Evolutionary conservation across 2,888 invertebrate species (phyloP).

Genomic region (Hypselothyrea guttata): DNA sequence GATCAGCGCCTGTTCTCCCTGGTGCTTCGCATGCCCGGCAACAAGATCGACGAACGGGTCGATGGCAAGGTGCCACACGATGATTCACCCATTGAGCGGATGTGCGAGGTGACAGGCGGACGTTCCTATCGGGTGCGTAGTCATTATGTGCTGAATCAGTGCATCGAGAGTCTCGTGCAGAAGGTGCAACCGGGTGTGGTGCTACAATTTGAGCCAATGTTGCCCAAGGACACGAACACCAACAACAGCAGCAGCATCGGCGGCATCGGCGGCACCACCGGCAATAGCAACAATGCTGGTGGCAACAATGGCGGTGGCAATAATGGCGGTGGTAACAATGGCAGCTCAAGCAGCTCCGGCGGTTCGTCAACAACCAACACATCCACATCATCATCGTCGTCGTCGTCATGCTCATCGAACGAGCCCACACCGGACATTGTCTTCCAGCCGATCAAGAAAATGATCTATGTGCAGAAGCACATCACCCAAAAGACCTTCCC

Average conservation of each 20-base stretch:
- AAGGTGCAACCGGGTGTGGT: constrained; percentile 99
- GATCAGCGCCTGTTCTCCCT: constrained; percentile 98
- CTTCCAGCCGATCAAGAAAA: constrained; percentile 87
- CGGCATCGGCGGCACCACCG: no score
- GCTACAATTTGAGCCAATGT: constrained; percentile 96
- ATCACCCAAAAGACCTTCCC: constrained; percentile 93
- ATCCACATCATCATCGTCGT: no score
- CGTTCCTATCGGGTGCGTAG: constrained; percentile 97
- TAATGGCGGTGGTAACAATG: constrained; percentile 59
- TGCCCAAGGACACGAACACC: constrained; percentile 79
- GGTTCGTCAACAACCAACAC: no score
- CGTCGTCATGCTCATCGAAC: constrained; percentile 25
- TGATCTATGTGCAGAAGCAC: constrained; percentile 93
- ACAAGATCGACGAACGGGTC: constrained; percentile 93
- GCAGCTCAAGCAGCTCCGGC: not conserved
- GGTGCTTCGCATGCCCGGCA: constrained; percentile 95
- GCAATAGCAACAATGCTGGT: no score
- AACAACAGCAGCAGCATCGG: no score
- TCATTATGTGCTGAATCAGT: constrained; percentile 96
- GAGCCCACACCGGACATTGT: constrained; percentile 85
- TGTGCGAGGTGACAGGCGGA: constrained; percentile 99
- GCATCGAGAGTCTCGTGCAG: constrained; percentile 97
- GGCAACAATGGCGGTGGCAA: no score
- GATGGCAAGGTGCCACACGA: constrained; percentile 95
- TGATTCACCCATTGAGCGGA: constrained; percentile 96